Conservation (phyloP, 2,113 vertebrate species). For the Oncorhynchus mykiss region DNA sequence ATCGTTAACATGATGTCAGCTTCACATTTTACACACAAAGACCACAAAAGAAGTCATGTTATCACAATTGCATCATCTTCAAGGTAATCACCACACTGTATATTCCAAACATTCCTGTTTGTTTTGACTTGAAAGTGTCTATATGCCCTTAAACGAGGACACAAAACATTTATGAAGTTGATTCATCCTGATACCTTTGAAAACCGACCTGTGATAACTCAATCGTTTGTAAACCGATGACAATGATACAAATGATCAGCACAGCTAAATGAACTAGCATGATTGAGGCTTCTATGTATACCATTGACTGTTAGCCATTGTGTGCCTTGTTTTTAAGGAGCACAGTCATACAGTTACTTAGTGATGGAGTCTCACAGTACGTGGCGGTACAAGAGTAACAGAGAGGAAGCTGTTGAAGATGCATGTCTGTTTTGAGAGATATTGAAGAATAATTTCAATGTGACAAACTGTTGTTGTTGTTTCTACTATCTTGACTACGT, state of each 20-base stretch:
- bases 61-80: too few species aligned
- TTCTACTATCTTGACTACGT: too few species aligned
- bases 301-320: neutral
- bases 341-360: neutral
- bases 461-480: constrained; percentile 18
- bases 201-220: constrained; percentile 13
- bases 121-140: too few species aligned
- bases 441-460: too few species aligned
- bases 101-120: neutral
- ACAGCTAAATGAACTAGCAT: neutral
- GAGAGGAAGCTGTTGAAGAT: too few species aligned
- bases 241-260: constrained; percentile 19
- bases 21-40: neutral
- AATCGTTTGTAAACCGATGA: constrained; percentile 3
- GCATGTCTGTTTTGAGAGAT: too few species aligned
- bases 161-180: neutral
- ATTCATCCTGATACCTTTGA: neutral
- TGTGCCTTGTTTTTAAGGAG: neutral
- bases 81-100: neutral
- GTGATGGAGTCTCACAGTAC: neutral
- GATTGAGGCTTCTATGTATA: neutral
- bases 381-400: too few species aligned
- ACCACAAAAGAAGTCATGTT: neutral
- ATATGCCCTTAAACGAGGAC: neutral
- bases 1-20: neutral